Evolutionary conservation across 2,113 vertebrate species (phyloP).

Genomic region (Calidris pygmaea): DNA sequence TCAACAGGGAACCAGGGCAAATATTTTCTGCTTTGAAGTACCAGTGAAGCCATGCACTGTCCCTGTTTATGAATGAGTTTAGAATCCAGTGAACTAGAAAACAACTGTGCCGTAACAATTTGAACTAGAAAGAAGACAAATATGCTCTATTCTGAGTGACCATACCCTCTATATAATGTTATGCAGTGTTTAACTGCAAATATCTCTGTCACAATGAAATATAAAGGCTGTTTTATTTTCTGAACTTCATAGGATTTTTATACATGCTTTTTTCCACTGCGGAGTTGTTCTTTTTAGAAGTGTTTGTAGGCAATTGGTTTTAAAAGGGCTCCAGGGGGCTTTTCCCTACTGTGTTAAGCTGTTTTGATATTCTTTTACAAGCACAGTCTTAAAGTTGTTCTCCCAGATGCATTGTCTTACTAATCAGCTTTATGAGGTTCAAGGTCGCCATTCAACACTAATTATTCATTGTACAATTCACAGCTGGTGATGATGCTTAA

Average conservation of each 20-base stretch:
- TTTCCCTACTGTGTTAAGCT: conserved; percentile 65
- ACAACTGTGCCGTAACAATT: conserved; percentile 30
- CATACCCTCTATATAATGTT: not conserved
- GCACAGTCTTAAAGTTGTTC: conserved; percentile 50
- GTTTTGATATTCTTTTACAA: conserved; percentile 71
- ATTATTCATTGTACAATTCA: conserved; percentile 64
- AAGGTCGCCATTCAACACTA: conserved; percentile 52
- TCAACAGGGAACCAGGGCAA: not conserved
- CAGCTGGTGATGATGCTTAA: conserved; percentile 30
- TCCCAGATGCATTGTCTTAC: conserved; percentile 67
- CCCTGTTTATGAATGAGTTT: conserved; percentile 32
- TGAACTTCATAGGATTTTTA: conserved; percentile 41
- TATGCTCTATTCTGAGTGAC: not conserved
- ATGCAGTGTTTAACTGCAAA: conserved; percentile 10
- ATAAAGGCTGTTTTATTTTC: conserved; percentile 40
- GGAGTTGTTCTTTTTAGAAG: conserved; percentile 45
- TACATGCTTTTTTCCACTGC: not conserved
- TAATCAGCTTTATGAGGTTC: conserved; percentile 67
- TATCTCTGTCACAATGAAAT: conserved; percentile 12
- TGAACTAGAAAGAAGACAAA: conserved; percentile 35
- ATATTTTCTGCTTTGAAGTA: not conserved
- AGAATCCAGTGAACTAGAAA: conserved; percentile 45
- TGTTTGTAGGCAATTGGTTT: conserved; percentile 54
- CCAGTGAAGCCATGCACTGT: not conserved
- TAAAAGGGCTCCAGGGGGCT: conserved; percentile 58